These are phyloP conservation scores for Tragelaphus scriptus DNA, from an alignment of 2,113 vertebrate species.

Conservation along the genomic window DNA sequence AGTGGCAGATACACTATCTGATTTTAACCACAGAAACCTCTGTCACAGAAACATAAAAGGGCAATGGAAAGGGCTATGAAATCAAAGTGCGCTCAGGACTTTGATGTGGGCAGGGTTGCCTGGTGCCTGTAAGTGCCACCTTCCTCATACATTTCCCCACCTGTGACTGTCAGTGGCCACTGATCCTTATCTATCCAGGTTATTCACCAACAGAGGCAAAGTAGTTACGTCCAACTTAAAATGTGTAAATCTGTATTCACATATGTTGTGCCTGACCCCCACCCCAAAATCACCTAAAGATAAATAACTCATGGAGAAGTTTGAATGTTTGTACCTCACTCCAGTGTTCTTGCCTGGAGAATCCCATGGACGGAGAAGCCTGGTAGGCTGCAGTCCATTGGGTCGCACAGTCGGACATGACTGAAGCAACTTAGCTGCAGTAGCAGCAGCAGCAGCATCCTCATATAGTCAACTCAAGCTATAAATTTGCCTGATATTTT, in stretches of 20 bases:
- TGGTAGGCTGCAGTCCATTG: no score
- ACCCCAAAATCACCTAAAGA: neutral
- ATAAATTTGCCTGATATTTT: neutral
- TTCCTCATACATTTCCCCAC: neutral
- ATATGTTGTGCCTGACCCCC: neutral
- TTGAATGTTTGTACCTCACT: neutral
- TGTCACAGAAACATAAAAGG: slow-evolving; percentile 47
- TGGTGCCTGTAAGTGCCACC: slow-evolving; percentile 5
- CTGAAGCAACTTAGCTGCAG: no score
- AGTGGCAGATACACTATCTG: neutral
- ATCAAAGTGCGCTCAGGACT: slow-evolving; percentile 36
- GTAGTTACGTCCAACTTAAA: neutral
- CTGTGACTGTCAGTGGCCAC: neutral
- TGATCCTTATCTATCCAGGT: slow-evolving; percentile 3
- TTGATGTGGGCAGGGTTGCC: slow-evolving; percentile 60
- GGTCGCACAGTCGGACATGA: no score
- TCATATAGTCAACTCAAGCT: neutral
- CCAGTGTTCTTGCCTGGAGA: no score
- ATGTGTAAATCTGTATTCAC: neutral
- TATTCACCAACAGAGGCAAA: slow-evolving; percentile 1
- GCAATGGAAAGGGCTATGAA: slow-evolving; percentile 24
- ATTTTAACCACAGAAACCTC: slow-evolving; percentile 68
- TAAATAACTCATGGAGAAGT: neutral
- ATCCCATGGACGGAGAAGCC: no score
- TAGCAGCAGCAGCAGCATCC: neutral